Evolutionary conservation across 2,888 invertebrate genomes (phyloP).

Genomic region (Sepioteuthis lessoniana): DNA sequence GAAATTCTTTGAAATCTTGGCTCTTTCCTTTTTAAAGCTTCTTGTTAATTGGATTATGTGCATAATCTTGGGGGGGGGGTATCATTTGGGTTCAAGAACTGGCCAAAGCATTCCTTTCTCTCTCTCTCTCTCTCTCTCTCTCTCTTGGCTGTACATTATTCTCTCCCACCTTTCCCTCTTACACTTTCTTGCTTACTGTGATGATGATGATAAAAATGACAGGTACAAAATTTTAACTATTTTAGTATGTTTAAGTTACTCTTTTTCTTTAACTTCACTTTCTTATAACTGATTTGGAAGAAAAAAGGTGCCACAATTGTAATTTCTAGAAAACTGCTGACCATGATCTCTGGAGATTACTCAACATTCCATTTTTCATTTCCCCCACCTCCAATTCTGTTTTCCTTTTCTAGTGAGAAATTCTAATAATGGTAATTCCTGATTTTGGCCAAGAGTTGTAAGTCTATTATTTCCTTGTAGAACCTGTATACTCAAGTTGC

Average conservation of each 20-base stretch:
- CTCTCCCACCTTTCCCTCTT: not conserved
- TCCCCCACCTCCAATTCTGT: not conserved
- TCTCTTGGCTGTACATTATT: too few species aligned
- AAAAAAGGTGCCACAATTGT: not conserved
- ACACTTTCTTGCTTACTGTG: not conserved
- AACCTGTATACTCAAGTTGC: too few species aligned
- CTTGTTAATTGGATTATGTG: not conserved
- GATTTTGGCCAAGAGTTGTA: too few species aligned
- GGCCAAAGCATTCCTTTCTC: not conserved
- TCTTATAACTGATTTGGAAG: not conserved
- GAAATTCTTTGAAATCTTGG: too few species aligned
- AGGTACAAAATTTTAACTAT: too few species aligned
- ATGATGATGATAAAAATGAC: not conserved
- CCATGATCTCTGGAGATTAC: conserved; percentile 18
- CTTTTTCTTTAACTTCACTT: not conserved
- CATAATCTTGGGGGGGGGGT: not conserved
- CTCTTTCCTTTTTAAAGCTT: too few species aligned
- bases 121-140: not conserved
- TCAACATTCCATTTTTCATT: conserved; percentile 50
- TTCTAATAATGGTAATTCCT: not conserved
- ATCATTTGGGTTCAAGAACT: not conserved
- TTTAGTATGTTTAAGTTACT: not conserved
- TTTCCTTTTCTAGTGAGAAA: not conserved
- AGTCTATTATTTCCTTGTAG: too few species aligned
- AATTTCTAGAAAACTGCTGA: not conserved